These are phyloP conservation scores for Buceros bicornis DNA, from an alignment of 2,797 vertebrate species.

Conservation along the genomic window DNA sequence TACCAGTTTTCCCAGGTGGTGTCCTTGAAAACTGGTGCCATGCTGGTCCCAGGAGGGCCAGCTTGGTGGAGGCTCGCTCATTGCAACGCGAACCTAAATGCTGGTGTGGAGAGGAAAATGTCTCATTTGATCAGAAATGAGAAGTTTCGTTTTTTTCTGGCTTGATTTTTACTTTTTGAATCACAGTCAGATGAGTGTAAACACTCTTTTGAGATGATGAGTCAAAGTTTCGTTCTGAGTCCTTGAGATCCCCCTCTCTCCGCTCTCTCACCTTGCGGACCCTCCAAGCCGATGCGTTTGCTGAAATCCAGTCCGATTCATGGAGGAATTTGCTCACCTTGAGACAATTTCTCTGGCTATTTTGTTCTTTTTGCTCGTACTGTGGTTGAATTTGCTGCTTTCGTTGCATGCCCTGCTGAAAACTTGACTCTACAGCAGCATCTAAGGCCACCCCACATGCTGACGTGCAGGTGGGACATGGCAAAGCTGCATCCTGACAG, in stretches of 20 bases:
- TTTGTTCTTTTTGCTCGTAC: not conserved
- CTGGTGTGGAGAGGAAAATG: not conserved
- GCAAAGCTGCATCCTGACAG: not conserved
- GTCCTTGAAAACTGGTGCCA: not conserved
- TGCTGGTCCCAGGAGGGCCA: not conserved
- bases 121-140: not conserved
- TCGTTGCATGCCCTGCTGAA: not conserved
- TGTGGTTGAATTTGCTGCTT: not conserved
- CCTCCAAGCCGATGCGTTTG: accelerated
- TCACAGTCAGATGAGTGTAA: not conserved
- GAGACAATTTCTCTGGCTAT: not conserved
- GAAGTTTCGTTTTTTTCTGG: not conserved
- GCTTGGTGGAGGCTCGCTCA: not conserved
- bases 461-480: not conserved
- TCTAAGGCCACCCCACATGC: not conserved
- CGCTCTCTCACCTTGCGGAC: accelerated
- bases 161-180: constrained; percentile 24
- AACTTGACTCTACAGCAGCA: not conserved
- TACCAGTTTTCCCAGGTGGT: accelerated
- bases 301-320: not conserved
- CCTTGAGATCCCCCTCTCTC: not conserved
- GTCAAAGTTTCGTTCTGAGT: not conserved
- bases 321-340: not conserved
- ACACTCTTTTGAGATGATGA: not conserved
- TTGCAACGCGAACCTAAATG: accelerated